Base-by-base conservation (phyloP, 2,113 vertebrate species). In the Vanacampus margaritifer region DNA sequence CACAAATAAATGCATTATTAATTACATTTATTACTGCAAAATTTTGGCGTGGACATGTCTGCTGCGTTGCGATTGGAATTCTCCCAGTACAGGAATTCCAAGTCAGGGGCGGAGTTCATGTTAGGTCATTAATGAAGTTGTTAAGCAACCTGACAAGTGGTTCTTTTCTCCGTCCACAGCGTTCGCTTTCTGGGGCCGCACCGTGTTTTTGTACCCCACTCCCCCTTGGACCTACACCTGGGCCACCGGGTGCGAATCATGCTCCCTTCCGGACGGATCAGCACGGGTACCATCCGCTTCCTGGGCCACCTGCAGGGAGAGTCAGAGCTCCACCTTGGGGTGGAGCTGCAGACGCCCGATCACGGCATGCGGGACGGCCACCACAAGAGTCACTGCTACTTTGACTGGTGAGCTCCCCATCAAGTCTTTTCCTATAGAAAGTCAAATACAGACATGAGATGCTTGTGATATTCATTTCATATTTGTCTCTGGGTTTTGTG, bases 241-340 rank as follows among this genome's bases (percentile, higher is more conserved):
- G 91, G 93, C 43, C 91, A 91, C 74, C 80, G 73, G 65, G 91
- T 93, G 10, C 87, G 90, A 69, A 72, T 92, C 71, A 83, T 93
- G 84, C 79, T 93, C 61, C 90, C 89, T 0, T 90, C 86, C 4
- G 90, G 92, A 9, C 79, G 90, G 43, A 86, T 92, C 80, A 89
- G 90, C 75, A 90, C 87, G 1, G 92, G 91, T 16, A 83, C 74
- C 0, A 50, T 93, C 32, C 86, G 86, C 60, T 93, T 87, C 82
- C 71, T 93, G 28, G 91, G 90, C 24, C 65, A 74, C 75, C 83
- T 91, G 83, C 84, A 89, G 68, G 89, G 87, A 69, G 89, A 87
- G 63, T 59, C 80, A 68, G 91, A 92, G 41, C 66, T 89, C 72
- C 74, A 89, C 64, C 79, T 93, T 6, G 92, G 91, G 9, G 89